Conservation (phyloP, 2,797 vertebrate genomes). For the Halcyon chelicuti region DNA sequence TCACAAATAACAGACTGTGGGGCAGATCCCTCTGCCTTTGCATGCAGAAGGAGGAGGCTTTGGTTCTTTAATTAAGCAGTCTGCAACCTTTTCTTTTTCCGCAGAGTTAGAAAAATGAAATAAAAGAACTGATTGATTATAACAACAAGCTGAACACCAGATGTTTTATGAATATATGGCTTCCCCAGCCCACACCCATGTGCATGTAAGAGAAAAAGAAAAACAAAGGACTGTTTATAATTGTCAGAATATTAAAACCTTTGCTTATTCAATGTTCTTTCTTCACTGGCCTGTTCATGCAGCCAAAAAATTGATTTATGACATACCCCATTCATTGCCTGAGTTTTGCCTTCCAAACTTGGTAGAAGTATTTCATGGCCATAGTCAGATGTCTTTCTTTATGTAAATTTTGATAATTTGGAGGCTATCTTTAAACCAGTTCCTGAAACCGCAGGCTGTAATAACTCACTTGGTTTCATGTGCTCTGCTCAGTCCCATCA, state of each 20-base stretch:
- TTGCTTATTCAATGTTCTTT: slow-evolving; percentile 73
- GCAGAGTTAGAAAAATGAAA: slow-evolving; percentile 6
- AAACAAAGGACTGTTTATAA: slow-evolving; percentile 71
- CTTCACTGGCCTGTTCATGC: slow-evolving; percentile 27
- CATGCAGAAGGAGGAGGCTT: slow-evolving; percentile 6
- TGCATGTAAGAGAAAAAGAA: slow-evolving; percentile 55
- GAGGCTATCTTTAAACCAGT: slow-evolving; percentile 70
- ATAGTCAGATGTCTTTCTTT: slow-evolving; percentile 70
- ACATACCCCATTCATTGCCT: slow-evolving; percentile 69
- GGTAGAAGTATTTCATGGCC: slow-evolving; percentile 72
- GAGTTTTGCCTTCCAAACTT: slow-evolving; percentile 70
- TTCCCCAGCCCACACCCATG: slow-evolving; percentile 17
- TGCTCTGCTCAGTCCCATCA: slow-evolving; percentile 20
- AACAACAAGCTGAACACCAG: slow-evolving; percentile 52
- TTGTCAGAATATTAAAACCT: slow-evolving; percentile 73
- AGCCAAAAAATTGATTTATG: slow-evolving; percentile 71
- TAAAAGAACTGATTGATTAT: slow-evolving; percentile 30
- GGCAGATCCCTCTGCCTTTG: not conserved
- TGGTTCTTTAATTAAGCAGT: slow-evolving; percentile 3
- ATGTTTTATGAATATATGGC: slow-evolving; percentile 62
- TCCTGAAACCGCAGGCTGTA: slow-evolving; percentile 25
- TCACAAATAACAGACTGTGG: not conserved
- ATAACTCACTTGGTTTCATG: slow-evolving; percentile 67
- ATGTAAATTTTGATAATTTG: slow-evolving; percentile 75
- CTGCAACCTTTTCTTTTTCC: not conserved